These are phyloP conservation scores for Saccopteryx bilineata DNA, from an alignment of 2,113 vertebrate species.

Conservation along the genomic window DNA sequence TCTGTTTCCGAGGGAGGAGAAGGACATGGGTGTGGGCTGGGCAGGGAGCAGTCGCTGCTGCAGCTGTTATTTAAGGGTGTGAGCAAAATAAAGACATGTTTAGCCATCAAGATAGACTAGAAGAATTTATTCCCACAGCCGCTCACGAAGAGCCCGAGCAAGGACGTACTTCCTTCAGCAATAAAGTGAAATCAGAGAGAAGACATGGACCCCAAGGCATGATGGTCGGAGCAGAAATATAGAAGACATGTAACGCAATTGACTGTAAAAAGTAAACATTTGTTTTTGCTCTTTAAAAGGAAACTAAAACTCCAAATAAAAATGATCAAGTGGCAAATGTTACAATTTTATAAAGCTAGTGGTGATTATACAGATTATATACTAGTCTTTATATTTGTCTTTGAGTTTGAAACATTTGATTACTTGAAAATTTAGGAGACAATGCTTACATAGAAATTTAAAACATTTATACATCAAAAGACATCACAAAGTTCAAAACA, in stretches of 20 bases:
- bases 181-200: constrained; percentile 15
- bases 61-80: neutral
- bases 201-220: neutral
- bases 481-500: neutral
- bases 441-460: neutral
- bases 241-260: neutral
- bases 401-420: neutral
- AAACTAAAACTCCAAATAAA: constrained; percentile 29
- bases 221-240: neutral
- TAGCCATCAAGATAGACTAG: neutral
- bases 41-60: neutral
- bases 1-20: neutral
- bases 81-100: constrained; percentile 10
- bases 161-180: constrained; percentile 27
- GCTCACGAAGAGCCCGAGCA: neutral
- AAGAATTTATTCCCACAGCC: neutral
- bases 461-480: neutral
- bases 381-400: constrained; percentile 25
- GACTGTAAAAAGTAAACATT: neutral
- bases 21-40: neutral
- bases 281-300: neutral
- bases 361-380: neutral
- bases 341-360: constrained; percentile 4
- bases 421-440: constrained; percentile 44
- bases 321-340: neutral